Evolutionary conservation across 2,888 invertebrate genomes (phyloP).

Genomic region (Galerucella nymphaeae): DNA sequence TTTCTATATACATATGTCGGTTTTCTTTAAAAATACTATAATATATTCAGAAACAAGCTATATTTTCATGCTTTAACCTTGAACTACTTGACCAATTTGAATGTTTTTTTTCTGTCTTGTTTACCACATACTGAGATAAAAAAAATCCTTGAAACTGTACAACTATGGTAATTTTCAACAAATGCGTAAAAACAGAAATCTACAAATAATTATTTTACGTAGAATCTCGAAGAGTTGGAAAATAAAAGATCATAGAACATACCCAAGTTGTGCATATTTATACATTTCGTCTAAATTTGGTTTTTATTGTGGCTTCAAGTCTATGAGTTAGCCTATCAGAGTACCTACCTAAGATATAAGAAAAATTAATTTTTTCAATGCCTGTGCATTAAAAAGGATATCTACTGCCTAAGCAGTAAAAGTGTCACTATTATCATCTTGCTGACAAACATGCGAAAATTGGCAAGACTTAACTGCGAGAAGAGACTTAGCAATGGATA

Average conservation of each 20-base stretch:
- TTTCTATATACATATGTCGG: too few relatives aligned
- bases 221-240: background rate
- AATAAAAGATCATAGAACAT: background rate
- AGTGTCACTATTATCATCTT: too few relatives aligned
- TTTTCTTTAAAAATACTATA: background rate
- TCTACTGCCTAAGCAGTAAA: too few relatives aligned
- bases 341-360: too few relatives aligned
- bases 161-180: background rate
- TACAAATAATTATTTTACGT: background rate
- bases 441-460: too few relatives aligned
- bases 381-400: too few relatives aligned
- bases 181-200: background rate
- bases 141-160: background rate
- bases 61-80: background rate
- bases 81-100: background rate
- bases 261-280: background rate
- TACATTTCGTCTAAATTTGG: background rate
- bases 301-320: too few relatives aligned
- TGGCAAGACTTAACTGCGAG: too few relatives aligned
- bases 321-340: too few relatives aligned
- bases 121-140: conserved; percentile 3
- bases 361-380: too few relatives aligned
- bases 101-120: conserved; percentile 2
- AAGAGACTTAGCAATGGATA: too few relatives aligned
- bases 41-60: background rate